Conservation (phyloP, 2,113 vertebrate genomes). For the Malurus elegans region DNA sequence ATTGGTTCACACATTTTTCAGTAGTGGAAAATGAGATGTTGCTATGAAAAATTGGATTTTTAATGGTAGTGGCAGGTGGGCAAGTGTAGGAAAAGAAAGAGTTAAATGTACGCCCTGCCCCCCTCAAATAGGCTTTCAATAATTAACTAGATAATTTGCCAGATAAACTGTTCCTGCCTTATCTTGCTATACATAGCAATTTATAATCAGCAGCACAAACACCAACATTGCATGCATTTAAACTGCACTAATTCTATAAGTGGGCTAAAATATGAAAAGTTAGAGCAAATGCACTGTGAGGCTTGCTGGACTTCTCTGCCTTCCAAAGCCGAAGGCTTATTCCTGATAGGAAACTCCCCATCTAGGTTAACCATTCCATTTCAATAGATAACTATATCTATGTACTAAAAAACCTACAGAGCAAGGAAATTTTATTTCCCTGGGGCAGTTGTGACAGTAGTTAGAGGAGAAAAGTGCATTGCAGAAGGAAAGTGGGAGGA, state of each 20-base stretch:
- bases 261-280: background rate
- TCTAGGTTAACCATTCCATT: background rate
- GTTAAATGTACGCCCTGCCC: background rate
- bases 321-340: background rate
- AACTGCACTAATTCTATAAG: slow-evolving; percentile 55
- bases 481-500: background rate
- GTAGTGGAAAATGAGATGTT: background rate
- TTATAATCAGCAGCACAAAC: slow-evolving; percentile 20
- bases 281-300: background rate
- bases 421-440: slow-evolving; percentile 20
- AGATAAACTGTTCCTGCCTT: slow-evolving; percentile 60
- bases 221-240: slow-evolving; percentile 42
- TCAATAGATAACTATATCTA: slow-evolving; percentile 1
- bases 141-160: slow-evolving; percentile 61
- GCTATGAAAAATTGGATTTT: background rate
- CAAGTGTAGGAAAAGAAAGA: background rate
- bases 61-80: background rate
- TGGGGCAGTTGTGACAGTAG: background rate
- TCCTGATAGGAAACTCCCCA: background rate
- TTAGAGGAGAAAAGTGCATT: slow-evolving; percentile 26
- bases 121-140: slow-evolving; percentile 8
- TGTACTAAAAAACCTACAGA: background rate
- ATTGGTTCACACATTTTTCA: background rate
- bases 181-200: slow-evolving; percentile 43
- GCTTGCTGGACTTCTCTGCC: background rate